Evolutionary conservation across 2,888 invertebrate genomes (phyloP).

Genomic region (Luperina nickerlii): DNA sequence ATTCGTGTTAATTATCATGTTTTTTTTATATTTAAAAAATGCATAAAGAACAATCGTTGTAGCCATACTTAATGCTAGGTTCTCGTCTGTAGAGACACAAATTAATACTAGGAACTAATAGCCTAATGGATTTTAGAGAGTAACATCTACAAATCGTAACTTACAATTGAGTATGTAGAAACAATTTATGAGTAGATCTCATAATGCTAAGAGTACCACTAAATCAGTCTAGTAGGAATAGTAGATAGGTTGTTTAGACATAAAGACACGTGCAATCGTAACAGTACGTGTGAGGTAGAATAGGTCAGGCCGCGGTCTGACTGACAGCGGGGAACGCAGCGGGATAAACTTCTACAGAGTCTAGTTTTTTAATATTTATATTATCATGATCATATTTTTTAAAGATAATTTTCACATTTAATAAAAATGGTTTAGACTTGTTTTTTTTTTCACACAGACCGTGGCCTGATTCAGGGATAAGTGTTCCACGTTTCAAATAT

Average conservation of each 20-base stretch:
- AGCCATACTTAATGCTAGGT: conserved; percentile 77
- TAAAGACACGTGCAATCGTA: conserved; percentile 81
- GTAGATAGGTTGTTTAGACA: conserved; percentile 78
- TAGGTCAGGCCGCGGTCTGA: conserved; percentile 65
- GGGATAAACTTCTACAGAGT: not conserved
- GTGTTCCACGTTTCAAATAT: conserved; percentile 56
- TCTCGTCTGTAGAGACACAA: conserved; percentile 69
- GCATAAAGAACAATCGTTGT: conserved; percentile 86
- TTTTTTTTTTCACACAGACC: conserved; percentile 42
- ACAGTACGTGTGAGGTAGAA: conserved; percentile 82
- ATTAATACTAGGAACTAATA: conserved; percentile 71
- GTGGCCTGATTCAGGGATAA: conserved; percentile 45
- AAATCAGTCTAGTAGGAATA: conserved; percentile 89
- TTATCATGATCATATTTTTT: not conserved
- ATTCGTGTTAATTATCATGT: conserved; percentile 71
- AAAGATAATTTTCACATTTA: not conserved
- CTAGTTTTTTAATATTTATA: not conserved
- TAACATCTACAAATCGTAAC: conserved; percentile 75
- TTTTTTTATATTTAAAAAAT: conserved; percentile 76
- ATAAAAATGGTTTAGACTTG: not conserved
- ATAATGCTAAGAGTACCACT: conserved; percentile 85
- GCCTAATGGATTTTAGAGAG: conserved; percentile 69
- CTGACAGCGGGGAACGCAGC: conserved; percentile 48
- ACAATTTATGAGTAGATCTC: conserved; percentile 74
- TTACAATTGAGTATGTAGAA: conserved; percentile 80